These are phyloP conservation scores for Psilanteris sp. DNA, from an alignment of 1,140 invertebrate genomes.

Conservation along the genomic window DNA sequence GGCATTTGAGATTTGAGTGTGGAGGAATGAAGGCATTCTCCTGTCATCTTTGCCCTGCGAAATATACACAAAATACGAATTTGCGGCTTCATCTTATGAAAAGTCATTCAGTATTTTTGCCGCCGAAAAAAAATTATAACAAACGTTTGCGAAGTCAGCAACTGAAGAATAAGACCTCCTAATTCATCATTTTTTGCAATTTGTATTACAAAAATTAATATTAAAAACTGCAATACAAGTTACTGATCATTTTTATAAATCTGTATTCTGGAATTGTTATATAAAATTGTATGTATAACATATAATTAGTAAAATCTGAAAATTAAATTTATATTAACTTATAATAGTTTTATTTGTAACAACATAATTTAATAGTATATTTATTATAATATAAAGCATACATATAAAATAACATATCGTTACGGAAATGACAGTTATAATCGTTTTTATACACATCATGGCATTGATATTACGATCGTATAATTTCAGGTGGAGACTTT, in stretches of 20 bases:
- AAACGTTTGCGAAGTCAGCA: not conserved
- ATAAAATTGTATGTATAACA: too few species aligned
- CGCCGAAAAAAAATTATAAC: conserved; percentile 32
- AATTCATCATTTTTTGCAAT: not conserved
- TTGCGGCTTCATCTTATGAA: conserved; percentile 66
- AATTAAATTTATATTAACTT: too few species aligned
- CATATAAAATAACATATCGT: conserved; percentile 2
- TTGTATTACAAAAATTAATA: too few species aligned
- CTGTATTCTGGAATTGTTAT: too few species aligned
- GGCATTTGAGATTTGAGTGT: conserved; percentile 67
- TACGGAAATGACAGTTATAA: conserved; percentile 1
- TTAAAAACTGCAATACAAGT: too few species aligned
- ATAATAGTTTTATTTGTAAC: too few species aligned
- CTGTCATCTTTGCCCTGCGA: conserved; percentile 66
- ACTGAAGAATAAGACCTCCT: not conserved
- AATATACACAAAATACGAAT: conserved; percentile 66
- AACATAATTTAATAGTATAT: too few species aligned
- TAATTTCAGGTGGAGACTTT: conserved; percentile 26
- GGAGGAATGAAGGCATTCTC: conserved; percentile 60
- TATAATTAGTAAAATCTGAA: too few species aligned
- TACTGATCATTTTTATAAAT: too few species aligned
- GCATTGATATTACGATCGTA: conserved; percentile 1
- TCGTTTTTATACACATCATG: too few species aligned
- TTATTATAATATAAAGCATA: too few species aligned
- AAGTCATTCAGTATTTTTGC: conserved; percentile 63